Evolutionary conservation across 2,797 vertebrate genomes (phyloP).

Genomic region (Allobates femoralis): DNA sequence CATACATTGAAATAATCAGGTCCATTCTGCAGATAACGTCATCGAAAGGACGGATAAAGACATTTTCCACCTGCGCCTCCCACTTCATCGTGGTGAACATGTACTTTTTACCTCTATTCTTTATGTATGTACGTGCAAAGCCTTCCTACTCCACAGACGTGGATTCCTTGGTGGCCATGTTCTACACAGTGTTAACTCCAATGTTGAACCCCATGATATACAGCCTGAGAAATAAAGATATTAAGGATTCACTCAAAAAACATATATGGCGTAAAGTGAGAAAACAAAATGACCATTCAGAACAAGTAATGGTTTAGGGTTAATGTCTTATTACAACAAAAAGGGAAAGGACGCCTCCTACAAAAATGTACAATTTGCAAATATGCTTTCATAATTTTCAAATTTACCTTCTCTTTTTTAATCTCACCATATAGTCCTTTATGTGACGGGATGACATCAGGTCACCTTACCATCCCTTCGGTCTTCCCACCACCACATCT

Average conservation of each 20-base stretch:
- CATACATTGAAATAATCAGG: slow-evolving; percentile 7
- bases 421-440: no score
- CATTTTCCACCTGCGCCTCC: neutral
- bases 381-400: no score
- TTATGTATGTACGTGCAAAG: slow-evolving; percentile 49
- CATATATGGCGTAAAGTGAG: no score
- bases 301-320: no score
- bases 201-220: slow-evolving; percentile 61
- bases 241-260: neutral
- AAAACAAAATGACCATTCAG: no score
- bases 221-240: slow-evolving; percentile 7
- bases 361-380: no score
- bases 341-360: no score
- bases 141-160: slow-evolving; percentile 37
- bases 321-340: no score
- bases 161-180: slow-evolving; percentile 37
- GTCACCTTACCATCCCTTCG: no score
- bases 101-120: slow-evolving; percentile 48
- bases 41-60: neutral
- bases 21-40: neutral
- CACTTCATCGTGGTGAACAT: slow-evolving; percentile 42
- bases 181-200: slow-evolving; percentile 53
- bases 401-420: no score
- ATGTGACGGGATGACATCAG: no score
- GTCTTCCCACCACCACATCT: no score